Evolutionary conservation across 1,140 invertebrate species (phyloP).

Genomic region (Phymastichus coffea): DNA sequence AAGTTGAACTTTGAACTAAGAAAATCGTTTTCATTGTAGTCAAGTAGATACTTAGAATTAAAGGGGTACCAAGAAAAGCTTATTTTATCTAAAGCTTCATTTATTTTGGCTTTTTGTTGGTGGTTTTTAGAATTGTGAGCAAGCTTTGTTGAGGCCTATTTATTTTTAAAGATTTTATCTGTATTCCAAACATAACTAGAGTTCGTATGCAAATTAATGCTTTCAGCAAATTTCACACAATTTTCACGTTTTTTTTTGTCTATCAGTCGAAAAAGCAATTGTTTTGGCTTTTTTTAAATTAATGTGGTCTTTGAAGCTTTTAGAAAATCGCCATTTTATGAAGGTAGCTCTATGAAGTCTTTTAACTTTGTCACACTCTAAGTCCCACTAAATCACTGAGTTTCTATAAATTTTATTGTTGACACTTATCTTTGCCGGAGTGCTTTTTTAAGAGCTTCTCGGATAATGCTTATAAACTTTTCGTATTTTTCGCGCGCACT

Average conservation of each 20-base stretch:
- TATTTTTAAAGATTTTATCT: background rate
- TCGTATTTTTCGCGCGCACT: background rate
- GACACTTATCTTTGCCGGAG: no score
- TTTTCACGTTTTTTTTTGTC: conserved; percentile 8
- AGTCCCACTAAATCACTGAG: no score
- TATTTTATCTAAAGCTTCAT: conserved; percentile 2
- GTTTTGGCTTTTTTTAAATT: background rate
- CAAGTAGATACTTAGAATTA: background rate
- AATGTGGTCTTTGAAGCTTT: background rate
- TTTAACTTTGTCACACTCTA: no score
- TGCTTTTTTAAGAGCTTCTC: no score
- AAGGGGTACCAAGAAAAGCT: background rate
- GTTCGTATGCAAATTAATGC: background rate
- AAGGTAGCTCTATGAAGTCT: no score
- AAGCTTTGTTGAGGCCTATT: background rate
- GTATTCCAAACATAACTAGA: background rate
- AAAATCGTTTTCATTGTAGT: background rate
- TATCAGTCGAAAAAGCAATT: conserved; percentile 6
- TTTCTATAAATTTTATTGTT: background rate
- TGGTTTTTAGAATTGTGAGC: background rate
- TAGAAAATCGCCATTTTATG: background rate
- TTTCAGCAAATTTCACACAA: background rate
- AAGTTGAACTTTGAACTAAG: background rate
- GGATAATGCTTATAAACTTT: conserved; percentile 14
- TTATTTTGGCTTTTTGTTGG: background rate